Percentiles rank a stretch among this genome's conserved stretches.
Evolutionary conservation across 2,797 vertebrate species (phyloP).

Genomic region (Aldrovandia affinis): DNA sequence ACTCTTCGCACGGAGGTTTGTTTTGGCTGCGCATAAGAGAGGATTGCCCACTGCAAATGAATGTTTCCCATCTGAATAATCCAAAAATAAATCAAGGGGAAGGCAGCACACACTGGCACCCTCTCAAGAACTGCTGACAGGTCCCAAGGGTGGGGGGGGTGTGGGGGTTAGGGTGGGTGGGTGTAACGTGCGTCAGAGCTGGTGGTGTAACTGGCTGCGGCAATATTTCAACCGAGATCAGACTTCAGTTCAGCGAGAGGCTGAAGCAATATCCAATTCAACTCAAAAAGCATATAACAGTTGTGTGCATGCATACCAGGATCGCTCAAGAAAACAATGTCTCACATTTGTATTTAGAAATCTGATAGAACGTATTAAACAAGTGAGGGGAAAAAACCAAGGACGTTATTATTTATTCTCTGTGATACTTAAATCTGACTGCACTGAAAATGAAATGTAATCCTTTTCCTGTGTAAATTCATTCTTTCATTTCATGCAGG

Average conservation of each 20-base stretch:
- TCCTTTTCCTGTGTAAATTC: too few species aligned
- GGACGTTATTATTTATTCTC: neutral
- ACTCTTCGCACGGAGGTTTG: neutral
- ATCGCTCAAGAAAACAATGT: neutral
- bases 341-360: neutral
- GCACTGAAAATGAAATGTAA: too few species aligned
- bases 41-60: constrained; percentile 30
- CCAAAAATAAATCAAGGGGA: constrained; percentile 52
- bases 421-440: too few species aligned
- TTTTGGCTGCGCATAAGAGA: constrained; percentile 11
- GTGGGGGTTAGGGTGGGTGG: neutral
- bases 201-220: constrained; percentile 23
- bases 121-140: constrained; percentile 46
- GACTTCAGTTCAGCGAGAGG: neutral
- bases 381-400: too few species aligned
- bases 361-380: neutral
- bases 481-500: too few species aligned
- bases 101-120: constrained; percentile 54
- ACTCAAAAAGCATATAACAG: neutral
- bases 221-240: constrained; percentile 27
- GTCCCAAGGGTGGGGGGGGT: constrained; percentile 40
- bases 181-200: constrained; percentile 48
- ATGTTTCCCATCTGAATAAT: constrained; percentile 46
- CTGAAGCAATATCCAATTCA: constrained; percentile 21
- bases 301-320: neutral